Percentiles rank a stretch among this genome's conserved stretches.
Evolutionary conservation across 1,140 invertebrate genomes (phyloP).

Genomic region (Euura saliciscinereae): DNA sequence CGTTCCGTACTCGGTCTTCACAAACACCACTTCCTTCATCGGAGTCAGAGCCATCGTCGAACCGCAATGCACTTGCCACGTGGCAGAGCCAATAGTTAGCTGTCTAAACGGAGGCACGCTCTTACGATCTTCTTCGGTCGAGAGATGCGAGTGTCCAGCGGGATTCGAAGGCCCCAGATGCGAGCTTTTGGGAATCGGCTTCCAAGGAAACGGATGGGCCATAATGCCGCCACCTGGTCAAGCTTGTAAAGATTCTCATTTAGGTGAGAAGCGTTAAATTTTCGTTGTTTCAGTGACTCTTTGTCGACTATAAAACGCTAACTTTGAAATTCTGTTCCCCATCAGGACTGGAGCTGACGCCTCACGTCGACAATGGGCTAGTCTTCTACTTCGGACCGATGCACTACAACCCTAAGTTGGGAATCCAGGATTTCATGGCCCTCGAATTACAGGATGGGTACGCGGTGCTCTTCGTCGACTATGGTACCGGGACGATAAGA

Average conservation of each 20-base stretch:
- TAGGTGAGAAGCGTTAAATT: conserved; percentile 50
- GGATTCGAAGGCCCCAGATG: conserved; percentile 88
- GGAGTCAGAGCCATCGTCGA: conserved; percentile 82
- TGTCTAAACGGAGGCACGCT: conserved; percentile 79
- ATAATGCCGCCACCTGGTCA: conserved; percentile 81
- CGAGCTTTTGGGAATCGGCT: conserved; percentile 86
- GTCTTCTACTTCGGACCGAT: conserved; percentile 93
- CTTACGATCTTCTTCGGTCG: conserved; percentile 66
- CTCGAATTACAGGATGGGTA: conserved; percentile 86
- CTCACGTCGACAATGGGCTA: conserved; percentile 76
- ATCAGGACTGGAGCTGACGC: conserved; percentile 73
- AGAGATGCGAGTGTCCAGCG: conserved; percentile 68
- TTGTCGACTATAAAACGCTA: conserved; percentile 14
- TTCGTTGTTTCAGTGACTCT: not conserved
- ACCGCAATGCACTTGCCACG: conserved; percentile 74
- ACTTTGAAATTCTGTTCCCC: conserved; percentile 12
- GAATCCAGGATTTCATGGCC: conserved; percentile 87
- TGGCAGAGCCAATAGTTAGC: conserved; percentile 52
- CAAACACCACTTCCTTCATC: conserved; percentile 89
- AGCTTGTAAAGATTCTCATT: conserved; percentile 76
- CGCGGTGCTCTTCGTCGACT: conserved; percentile 85
- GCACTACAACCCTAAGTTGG: conserved; percentile 63
- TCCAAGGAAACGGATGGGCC: conserved; percentile 86
- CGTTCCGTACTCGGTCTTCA: conserved; percentile 80
- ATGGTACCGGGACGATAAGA: conserved; percentile 81